Conservation (phyloP, 2,113 vertebrate species). For the Monopterus albus region DNA sequence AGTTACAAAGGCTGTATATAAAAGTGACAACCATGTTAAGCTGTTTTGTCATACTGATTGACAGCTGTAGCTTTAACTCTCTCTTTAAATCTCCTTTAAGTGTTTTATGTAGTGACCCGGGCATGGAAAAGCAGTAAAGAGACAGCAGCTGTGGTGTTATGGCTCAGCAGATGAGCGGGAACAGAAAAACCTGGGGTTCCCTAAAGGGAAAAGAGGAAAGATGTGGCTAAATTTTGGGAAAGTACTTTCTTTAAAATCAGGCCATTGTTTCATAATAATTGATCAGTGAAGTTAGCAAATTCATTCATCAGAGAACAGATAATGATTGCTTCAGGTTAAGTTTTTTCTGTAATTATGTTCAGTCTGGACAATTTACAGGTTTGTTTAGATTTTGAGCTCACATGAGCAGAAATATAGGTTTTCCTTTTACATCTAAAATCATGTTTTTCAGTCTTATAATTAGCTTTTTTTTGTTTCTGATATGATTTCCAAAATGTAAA, state of each 20-base stretch:
- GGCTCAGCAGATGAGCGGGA: constrained; percentile 65
- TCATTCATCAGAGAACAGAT: constrained; percentile 19
- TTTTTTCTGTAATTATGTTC: constrained; percentile 24
- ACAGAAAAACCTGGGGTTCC: constrained; percentile 52
- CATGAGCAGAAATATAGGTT: constrained; percentile 2
- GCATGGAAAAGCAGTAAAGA: constrained; percentile 63
- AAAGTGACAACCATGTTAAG: constrained; percentile 53
- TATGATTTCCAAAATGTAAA: constrained; percentile 44
- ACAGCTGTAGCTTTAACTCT: constrained; percentile 72
- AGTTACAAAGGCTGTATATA: constrained; percentile 45
- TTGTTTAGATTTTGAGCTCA: constrained; percentile 20
- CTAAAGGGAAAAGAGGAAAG: constrained; percentile 20
- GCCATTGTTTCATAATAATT: constrained; percentile 30
- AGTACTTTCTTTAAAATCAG: constrained; percentile 41
- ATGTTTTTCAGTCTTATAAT: constrained; percentile 30
- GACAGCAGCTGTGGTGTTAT: constrained; percentile 70
- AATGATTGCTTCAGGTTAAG: constrained; percentile 1
- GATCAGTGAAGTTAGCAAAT: constrained; percentile 32
- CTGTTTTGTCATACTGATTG: constrained; percentile 54
- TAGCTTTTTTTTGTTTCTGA: constrained; percentile 24
- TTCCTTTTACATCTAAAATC: constrained; percentile 3
- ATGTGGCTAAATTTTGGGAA: constrained; percentile 30
- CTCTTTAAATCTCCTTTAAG: constrained; percentile 56
- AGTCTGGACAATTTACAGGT: constrained; percentile 21
- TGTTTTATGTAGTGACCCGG: constrained; percentile 71